Evolutionary conservation across 2,113 vertebrate species (phyloP).

Genomic region (Morone saxatilis): DNA sequence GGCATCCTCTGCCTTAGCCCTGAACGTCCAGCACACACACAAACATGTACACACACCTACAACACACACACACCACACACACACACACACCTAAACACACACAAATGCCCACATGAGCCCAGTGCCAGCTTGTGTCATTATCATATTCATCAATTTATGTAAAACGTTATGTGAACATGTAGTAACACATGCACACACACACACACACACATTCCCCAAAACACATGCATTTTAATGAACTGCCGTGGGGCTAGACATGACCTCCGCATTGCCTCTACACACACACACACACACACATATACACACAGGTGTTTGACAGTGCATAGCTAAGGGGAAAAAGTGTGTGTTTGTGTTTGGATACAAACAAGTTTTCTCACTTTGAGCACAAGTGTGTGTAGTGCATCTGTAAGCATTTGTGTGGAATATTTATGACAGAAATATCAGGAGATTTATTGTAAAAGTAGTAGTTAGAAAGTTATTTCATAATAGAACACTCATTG

Average conservation of each 20-base stretch:
- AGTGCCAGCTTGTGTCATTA: conserved; percentile 86
- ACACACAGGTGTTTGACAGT: conserved; percentile 64
- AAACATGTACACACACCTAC: conserved; percentile 22
- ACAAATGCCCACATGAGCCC: conserved; percentile 67
- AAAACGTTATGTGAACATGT: conserved; percentile 84
- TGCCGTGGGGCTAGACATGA: conserved; percentile 78
- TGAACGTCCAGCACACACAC: conserved; percentile 35
- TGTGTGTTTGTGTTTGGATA: conserved; percentile 45
- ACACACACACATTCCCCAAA: conserved; percentile 66
- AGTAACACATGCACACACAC: conserved; percentile 51
- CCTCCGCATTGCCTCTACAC: conserved; percentile 70
- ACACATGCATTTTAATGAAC: conserved; percentile 83
- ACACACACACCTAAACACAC: conserved; percentile 33
- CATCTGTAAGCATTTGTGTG: background rate
- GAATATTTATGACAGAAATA: conserved; percentile 1
- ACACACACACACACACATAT: conserved; percentile 21
- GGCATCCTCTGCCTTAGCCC: conserved; percentile 38
- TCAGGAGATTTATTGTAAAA: background rate
- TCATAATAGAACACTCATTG: background rate
- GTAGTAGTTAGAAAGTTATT: background rate
- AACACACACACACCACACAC: conserved; percentile 13
- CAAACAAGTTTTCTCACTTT: conserved; percentile 11
- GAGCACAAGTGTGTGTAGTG: background rate
- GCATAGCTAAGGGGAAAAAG: conserved; percentile 54
- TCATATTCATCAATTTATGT: conserved; percentile 90